Base-by-base conservation (phyloP, 2,113 vertebrate species). In the Rhabdornis inornatus region DNA sequence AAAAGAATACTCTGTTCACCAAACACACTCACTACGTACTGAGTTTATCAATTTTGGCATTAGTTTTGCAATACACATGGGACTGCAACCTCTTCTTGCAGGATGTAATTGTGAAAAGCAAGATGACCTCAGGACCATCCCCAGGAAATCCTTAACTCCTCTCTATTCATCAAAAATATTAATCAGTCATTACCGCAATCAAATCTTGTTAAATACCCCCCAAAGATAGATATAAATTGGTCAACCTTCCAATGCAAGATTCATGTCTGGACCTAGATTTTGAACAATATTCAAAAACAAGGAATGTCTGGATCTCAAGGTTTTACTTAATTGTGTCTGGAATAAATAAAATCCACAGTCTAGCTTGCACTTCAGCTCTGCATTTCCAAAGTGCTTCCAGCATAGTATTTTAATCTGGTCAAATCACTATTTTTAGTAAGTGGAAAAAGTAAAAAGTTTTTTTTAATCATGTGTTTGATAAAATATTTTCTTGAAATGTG, bases 261-360 rank as follows among this genome's bases (percentile, higher is more conserved):
- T 90, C 61, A 74, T 17, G 71, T 60, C 92, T 93, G 81, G 81
- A 71, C 50, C 25, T 39, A 71, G 65, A 92, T 68, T 89, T 82
- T 87, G 83, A 92, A 92, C 42, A 78, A 31, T 55, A 63, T 69
- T 96, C 45, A 89, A 89, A 90, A 82, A 27, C 25, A 7, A 82
- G 56, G 52, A 92, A 91, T 88, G 90, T 86, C 91, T 95, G 57
- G 40, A 76, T 89, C 52, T 79, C 45, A 76, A 76, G 7, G 4
- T 39, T 89, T 94, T 60, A 52, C n/a, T 95, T 87, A 75, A 63
- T 63, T 76, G 69, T 69, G 39, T 74, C 65, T 95, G 93, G 70
- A 91, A 82, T 79, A 92, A 92, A 91, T 80, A n/a, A 95, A 85
- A 87, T 42, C 65, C 57, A 89, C 20, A 53, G 42, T 35, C 30